Evolutionary conservation across 2,888 invertebrate genomes (phyloP).

Genomic region (Netelia fuscicornis): DNA sequence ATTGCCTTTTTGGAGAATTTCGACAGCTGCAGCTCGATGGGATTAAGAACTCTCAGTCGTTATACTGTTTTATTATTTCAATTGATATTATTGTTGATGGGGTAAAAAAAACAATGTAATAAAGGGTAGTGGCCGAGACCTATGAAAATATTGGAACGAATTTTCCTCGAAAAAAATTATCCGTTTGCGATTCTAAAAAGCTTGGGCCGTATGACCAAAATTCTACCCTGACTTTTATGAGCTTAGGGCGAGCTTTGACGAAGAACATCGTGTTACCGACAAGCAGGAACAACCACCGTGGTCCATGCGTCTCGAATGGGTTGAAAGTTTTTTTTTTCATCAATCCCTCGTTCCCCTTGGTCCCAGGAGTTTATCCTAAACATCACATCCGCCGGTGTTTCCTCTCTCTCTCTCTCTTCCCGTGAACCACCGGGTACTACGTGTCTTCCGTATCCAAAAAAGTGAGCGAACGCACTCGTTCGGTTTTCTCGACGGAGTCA

Average conservation of each 20-base stretch:
- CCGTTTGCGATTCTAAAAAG: too few species aligned
- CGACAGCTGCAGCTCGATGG: neutral
- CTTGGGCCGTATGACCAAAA: constrained; percentile 7
- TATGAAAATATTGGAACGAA: too few species aligned
- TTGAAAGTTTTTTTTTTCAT: constrained; percentile 30
- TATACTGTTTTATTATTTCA: too few species aligned
- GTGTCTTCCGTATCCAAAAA: neutral
- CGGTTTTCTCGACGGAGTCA: constrained; percentile 72
- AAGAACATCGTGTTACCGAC: constrained; percentile 61
- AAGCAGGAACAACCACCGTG: constrained; percentile 56
- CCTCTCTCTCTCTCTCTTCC: neutral
- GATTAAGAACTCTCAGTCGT: too few species aligned
- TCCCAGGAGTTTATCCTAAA: constrained; percentile 73
- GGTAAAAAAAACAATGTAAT: too few species aligned
- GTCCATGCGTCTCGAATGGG: constrained; percentile 34
- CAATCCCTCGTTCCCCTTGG: constrained; percentile 10
- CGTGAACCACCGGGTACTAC: neutral
- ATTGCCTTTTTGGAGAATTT: constrained; percentile 16
- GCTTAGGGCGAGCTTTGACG: constrained; percentile 41
- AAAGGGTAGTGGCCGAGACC: too few species aligned
- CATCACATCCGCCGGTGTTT: constrained; percentile 79
- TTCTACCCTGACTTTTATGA: constrained; percentile 51
- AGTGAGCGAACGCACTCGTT: constrained; percentile 24
- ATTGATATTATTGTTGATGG: too few species aligned
- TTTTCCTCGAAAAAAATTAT: too few species aligned